Base-by-base conservation (phyloP, 2,113 vertebrate genomes). In the Pongo pygmaeus region DNA sequence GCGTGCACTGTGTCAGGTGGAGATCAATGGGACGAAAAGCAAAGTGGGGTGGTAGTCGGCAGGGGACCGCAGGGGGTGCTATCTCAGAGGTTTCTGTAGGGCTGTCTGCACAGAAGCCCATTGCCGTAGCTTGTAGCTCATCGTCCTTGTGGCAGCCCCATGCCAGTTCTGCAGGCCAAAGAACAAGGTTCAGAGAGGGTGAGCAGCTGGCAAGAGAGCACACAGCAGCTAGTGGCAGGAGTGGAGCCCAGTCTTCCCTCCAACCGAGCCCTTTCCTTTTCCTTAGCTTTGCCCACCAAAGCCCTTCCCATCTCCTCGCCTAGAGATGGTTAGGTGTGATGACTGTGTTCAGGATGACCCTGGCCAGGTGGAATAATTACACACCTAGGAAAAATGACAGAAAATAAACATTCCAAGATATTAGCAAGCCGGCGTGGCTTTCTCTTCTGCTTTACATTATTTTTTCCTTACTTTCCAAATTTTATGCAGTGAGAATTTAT, bases 111-210 rank as follows among this genome's bases (percentile, higher is more conserved):
- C 52, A 35, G n/a, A 57, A 13, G 6, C 40, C 50, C 48, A 40
- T 2, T 14, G 27, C 40, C 2, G 18, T 2, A 1, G 17, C 48
- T 17, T 64, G 61, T 64, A 64, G 61, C 2, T 5, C 32, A 1
- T 35, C 17, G 2, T 23, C 84, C 48, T 48, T 12, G 18, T 11
- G 55, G 55, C n/a, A 25, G 35, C 57, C 52, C 55, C 18, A 0
- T 4, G 5, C 25, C n/a, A 27, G 64, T 35, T 38, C 74, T 72
- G 18, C 20, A 32, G 20, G 88, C 2, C 3, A 22, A 79, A 20
- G 61, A 40, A 8, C 23, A 32, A 55, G 52, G 50, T 22, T 43
- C 46, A 75, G 79, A 91, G 80, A 57, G 38, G n/a, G 27, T 55
- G 55, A 81, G 35, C 4, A 11, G 57, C 12, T 55, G 38, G 30